Evolutionary conservation across 1,140 invertebrate species (phyloP).

Genomic region (Bombyx mandarina): DNA sequence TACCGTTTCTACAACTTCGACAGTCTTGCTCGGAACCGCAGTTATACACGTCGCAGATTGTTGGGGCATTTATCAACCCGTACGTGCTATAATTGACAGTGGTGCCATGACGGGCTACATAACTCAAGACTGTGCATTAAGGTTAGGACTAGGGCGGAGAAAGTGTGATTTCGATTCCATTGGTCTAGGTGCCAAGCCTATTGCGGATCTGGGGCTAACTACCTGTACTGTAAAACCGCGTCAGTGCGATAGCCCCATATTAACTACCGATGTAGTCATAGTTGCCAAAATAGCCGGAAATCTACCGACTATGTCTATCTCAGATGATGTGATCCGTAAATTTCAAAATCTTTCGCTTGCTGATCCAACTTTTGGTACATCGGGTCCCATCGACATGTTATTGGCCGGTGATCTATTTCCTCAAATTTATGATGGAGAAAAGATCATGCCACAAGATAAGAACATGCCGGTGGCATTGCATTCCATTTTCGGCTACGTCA

Average conservation of each 20-base stretch:
- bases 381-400: background rate
- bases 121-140: background rate
- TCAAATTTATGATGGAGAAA: background rate
- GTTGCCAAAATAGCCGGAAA: background rate
- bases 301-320: background rate
- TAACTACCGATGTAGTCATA: background rate
- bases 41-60: background rate
- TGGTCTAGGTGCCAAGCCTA: background rate
- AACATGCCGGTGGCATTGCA: background rate
- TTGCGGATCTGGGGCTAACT: background rate
- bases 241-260: background rate
- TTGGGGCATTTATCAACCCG: background rate
- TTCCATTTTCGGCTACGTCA: slow-evolving; percentile 1
- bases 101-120: background rate
- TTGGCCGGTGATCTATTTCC: background rate
- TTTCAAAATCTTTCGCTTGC: background rate
- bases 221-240: slow-evolving; percentile 1
- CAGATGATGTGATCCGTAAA: background rate
- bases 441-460: background rate
- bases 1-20: too few relatives aligned
- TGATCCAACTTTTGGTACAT: background rate
- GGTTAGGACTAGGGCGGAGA: slow-evolving; percentile 1
- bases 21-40: background rate
- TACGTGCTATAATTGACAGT: background rate
- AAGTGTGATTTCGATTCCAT: background rate